Percentiles rank a stretch among this genome's conserved stretches.
Conservation (phyloP, 2,113 vertebrate species). For the Coracopsis vasa region DNA sequence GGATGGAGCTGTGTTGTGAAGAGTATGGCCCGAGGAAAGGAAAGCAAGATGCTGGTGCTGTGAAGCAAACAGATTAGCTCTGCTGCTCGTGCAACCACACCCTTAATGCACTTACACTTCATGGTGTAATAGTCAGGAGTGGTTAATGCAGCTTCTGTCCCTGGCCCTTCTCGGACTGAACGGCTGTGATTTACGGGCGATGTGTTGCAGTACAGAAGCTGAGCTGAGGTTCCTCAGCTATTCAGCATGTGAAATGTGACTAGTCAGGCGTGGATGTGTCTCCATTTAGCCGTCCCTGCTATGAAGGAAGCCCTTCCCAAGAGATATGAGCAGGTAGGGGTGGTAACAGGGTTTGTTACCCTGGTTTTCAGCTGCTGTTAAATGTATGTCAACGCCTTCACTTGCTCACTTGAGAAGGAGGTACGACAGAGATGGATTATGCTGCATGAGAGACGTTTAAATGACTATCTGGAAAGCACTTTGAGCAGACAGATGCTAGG, state of each 20-base stretch:
- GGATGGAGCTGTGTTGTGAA: not conserved
- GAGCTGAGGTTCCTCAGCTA: not conserved
- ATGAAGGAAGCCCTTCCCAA: not conserved
- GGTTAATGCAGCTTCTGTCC: not conserved
- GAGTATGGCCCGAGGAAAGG: not conserved
- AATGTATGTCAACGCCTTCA: not conserved
- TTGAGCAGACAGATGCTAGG: not conserved
- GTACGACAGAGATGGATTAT: not conserved
- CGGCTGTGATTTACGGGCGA: not conserved
- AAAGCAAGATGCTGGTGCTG: not conserved
- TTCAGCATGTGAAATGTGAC: not conserved
- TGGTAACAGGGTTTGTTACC: not conserved
- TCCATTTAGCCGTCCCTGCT: not conserved
- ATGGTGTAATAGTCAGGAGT: not conserved
- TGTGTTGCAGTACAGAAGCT: not conserved
- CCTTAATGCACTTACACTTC: not conserved
- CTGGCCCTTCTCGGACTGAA: not conserved
- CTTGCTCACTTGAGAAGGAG: not conserved
- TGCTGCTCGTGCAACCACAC: not conserved
- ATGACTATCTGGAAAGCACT: not conserved
- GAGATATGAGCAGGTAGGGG: not conserved
- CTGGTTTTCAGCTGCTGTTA: not conserved
- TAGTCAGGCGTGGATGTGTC: accelerated
- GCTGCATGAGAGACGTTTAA: not conserved
- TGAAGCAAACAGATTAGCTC: not conserved